These are phyloP conservation scores for Danio jaintianensis DNA, from an alignment of 2,797 vertebrate genomes.

Conservation along the genomic window DNA sequence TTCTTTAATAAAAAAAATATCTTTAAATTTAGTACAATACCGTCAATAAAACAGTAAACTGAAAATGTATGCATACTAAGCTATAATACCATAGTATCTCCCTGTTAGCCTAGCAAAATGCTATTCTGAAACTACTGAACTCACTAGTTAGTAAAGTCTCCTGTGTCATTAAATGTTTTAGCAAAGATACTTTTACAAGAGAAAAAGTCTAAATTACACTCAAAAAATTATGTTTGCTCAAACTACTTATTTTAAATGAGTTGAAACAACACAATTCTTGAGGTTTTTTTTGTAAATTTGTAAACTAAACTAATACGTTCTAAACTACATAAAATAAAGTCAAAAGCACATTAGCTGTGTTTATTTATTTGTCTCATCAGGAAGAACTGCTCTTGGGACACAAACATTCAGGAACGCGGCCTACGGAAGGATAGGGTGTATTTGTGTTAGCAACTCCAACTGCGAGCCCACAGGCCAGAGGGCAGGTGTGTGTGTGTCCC, in stretches of 20 bases:
- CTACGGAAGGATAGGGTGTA: slow-evolving; percentile 65
- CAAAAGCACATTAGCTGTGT: slow-evolving; percentile 40
- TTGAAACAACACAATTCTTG: too few relatives aligned
- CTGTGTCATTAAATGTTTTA: not conserved
- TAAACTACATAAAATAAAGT: not conserved
- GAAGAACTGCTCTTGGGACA: slow-evolving; percentile 57
- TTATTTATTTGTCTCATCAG: slow-evolving; percentile 61
- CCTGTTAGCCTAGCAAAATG: not conserved
- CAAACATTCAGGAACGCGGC: slow-evolving; percentile 48
- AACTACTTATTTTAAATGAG: too few relatives aligned
- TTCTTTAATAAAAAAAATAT: too few relatives aligned
- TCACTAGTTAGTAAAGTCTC: not conserved
- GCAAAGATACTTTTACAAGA: not conserved
- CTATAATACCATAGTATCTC: too few relatives aligned
- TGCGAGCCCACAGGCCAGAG: slow-evolving; percentile 59
- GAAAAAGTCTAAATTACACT: not conserved
- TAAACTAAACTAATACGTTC: not conserved
- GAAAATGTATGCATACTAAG: too few relatives aligned
- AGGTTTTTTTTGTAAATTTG: too few relatives aligned
- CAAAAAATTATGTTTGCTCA: too few relatives aligned
- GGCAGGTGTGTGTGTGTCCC: slow-evolving; percentile 57
- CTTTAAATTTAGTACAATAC: too few relatives aligned
- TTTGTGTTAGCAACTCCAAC: slow-evolving; percentile 56
- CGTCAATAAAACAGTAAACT: too few relatives aligned
- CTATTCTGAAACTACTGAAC: not conserved